These are phyloP conservation scores for Emydoidea blandingii DNA, from an alignment of 2,797 vertebrate species.

Conservation along the genomic window DNA sequence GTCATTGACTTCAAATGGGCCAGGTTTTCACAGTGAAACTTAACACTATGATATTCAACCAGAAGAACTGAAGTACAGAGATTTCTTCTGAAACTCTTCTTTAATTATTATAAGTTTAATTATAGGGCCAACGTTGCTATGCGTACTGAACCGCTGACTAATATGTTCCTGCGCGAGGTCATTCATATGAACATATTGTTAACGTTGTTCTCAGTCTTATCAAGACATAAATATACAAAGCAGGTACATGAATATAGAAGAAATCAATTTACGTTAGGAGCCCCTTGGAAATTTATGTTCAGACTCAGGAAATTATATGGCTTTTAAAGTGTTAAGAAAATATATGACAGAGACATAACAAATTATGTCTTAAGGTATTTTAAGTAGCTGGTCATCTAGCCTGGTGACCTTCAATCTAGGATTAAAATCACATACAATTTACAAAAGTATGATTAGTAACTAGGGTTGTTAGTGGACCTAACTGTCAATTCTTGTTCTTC, in stretches of 20 bases:
- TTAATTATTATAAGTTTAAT: background rate
- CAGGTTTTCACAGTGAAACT: background rate
- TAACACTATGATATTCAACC: background rate
- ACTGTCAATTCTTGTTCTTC: background rate
- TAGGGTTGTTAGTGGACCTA: background rate
- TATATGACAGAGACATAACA: background rate
- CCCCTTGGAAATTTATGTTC: background rate
- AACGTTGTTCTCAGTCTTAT: background rate
- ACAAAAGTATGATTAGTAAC: background rate
- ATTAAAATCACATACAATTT: background rate
- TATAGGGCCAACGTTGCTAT: background rate
- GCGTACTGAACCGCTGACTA: background rate
- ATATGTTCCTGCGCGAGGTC: background rate
- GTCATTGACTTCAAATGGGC: background rate
- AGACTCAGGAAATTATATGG: background rate
- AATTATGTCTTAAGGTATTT: background rate
- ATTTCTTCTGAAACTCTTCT: background rate
- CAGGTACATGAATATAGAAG: rapidly evolving
- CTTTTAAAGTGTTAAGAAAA: background rate
- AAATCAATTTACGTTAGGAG: background rate
- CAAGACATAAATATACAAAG: background rate
- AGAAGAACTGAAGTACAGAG: background rate
- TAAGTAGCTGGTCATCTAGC: background rate
- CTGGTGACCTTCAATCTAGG: background rate
- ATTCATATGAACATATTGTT: background rate